A percentile compares a stretch with the other conserved stretches of the same genome.
phyloP scores from a whole-genome alignment of 2,113 vertebrate species.

The Lepidothrix coronata region DNA sequence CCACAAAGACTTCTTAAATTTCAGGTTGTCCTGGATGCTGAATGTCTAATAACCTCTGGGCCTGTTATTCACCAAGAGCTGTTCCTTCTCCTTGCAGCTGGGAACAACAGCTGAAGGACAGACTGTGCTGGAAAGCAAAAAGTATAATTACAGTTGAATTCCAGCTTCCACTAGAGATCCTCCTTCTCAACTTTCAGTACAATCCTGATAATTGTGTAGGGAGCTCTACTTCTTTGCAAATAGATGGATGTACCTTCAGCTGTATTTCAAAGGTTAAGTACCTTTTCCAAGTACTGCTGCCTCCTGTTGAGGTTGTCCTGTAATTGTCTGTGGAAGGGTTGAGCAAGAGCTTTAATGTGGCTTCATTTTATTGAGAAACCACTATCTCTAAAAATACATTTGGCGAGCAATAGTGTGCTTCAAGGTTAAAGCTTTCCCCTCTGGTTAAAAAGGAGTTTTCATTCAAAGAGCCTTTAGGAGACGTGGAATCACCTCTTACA shows the following conservation, averaged over 20 bases:
- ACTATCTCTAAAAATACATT: background rate
- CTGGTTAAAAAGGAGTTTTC: background rate
- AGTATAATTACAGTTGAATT: background rate
- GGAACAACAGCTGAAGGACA: background rate
- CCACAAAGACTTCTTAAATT: background rate
- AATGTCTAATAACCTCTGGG: background rate
- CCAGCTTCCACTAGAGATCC: background rate
- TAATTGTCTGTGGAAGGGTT: background rate
- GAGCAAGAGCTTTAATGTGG: background rate
- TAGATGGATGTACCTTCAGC: background rate
- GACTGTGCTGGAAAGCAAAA: background rate
- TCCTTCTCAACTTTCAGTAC: background rate
- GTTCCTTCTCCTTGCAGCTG: background rate
- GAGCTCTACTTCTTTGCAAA: background rate
- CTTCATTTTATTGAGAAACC: background rate
- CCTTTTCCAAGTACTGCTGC: background rate
- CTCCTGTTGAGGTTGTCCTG: background rate
- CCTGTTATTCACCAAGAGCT: accelerated
- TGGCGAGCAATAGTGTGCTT: background rate
- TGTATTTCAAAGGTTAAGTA: background rate
- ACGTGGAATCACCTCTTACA: background rate
- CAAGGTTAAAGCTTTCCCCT: background rate
- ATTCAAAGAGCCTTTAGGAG: background rate
- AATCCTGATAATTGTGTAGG: background rate
- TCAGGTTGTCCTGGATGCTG: background rate